phyloP scores from a whole-genome alignment of 1,140 invertebrate genomes.

The Pseudomyrmex flavicornis region DNA sequence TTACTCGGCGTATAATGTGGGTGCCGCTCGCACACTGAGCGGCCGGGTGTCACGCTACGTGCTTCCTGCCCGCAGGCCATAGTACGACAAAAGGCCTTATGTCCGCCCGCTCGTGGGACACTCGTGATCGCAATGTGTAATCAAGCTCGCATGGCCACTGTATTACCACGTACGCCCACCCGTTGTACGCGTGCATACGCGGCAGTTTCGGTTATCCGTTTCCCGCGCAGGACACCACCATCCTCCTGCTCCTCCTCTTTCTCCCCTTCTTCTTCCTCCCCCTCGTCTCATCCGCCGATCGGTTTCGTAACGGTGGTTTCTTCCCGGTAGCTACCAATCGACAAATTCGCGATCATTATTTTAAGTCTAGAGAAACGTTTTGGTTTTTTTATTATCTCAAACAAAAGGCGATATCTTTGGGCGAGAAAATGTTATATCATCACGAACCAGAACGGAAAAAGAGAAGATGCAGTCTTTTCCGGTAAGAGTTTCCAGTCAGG shows the following conservation, averaged over 20 bases:
- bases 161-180: conserved; percentile 77
- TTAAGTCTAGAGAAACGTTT: background rate
- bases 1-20: conserved; percentile 80
- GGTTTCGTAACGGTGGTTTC: conserved; percentile 57
- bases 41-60: conserved; percentile 84
- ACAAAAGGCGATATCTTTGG: background rate
- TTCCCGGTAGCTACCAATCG: conserved; percentile 31
- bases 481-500: no score
- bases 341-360: conserved; percentile 34
- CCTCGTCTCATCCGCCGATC: conserved; percentile 51
- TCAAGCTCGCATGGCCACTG: conserved; percentile 80
- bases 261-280: background rate
- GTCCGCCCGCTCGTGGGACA: conserved; percentile 82
- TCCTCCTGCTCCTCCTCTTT: conserved; percentile 41
- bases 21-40: conserved; percentile 73
- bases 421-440: no score
- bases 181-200: conserved; percentile 69
- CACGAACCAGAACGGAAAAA: no score
- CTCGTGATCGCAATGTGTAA: conserved; percentile 84
- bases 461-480: no score
- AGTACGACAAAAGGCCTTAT: conserved; percentile 82
- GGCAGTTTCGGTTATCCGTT: conserved; percentile 69
- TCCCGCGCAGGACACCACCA: conserved; percentile 66
- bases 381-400: conserved; percentile 7
- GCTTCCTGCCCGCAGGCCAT: conserved; percentile 84